Conservation (phyloP, 2,888 invertebrate species). For the Cantharis nigra region DNA sequence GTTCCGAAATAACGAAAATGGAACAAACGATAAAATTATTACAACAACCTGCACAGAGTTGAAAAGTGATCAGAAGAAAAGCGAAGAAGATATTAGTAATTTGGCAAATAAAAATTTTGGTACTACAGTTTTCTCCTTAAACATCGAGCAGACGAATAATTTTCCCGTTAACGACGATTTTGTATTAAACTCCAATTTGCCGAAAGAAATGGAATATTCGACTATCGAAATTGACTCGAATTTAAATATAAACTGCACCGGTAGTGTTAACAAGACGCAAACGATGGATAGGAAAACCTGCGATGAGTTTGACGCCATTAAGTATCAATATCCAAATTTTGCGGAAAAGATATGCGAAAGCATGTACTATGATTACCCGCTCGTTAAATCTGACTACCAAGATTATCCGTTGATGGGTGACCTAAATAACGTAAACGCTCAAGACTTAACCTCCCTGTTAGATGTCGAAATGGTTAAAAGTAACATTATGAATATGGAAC, state of each 20-base stretch:
- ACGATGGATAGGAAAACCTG: constrained; percentile 45
- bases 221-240: constrained; percentile 47
- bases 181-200: constrained; percentile 38
- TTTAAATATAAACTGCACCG: constrained; percentile 41
- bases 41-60: background rate
- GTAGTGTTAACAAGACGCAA: constrained; percentile 41
- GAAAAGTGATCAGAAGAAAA: constrained; percentile 5
- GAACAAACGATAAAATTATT: constrained; percentile 1
- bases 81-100: background rate
- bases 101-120: constrained; percentile 6
- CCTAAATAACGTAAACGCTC: constrained; percentile 53
- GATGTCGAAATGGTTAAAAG: constrained; percentile 59
- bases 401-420: constrained; percentile 53
- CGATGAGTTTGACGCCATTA: constrained; percentile 40
- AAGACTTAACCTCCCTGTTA: constrained; percentile 59
- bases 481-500: constrained; percentile 42
- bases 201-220: constrained; percentile 50
- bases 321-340: constrained; percentile 46
- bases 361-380: constrained; percentile 53
- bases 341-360: constrained; percentile 51
- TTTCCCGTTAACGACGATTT: constrained; percentile 17
- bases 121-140: constrained; percentile 11
- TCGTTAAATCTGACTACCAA: constrained; percentile 50
- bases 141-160: constrained; percentile 14
- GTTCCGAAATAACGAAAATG: constrained; percentile 17